Evolutionary conservation across 2,797 vertebrate species (phyloP).

Genomic region (Coilia nasus): DNA sequence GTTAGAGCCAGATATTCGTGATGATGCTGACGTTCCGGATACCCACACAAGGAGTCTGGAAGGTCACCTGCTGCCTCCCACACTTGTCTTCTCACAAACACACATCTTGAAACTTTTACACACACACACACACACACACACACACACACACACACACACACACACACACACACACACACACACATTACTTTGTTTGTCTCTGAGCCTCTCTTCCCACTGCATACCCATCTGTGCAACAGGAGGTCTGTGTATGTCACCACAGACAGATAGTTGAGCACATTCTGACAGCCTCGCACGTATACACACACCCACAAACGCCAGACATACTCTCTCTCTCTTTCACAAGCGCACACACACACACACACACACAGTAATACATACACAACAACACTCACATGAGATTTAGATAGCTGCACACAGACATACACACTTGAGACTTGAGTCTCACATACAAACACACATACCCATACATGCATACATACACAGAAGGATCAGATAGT

Average conservation of each 20-base stretch:
- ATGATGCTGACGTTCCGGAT: conserved; percentile 39
- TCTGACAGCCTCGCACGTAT: neutral
- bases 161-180: neutral
- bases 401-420: too few species aligned
- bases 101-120: neutral
- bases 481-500: too few species aligned
- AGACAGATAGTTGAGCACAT: neutral
- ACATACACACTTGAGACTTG: too few species aligned
- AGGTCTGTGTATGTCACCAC: conserved; percentile 4
- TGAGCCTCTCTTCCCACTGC: neutral
- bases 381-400: neutral
- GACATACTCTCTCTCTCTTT: too few species aligned
- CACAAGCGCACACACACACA: neutral
- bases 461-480: conserved; percentile 27
- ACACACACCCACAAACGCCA: neutral
- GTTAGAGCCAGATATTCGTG: conserved; percentile 43
- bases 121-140: neutral
- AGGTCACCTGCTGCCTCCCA: conserved; percentile 51
- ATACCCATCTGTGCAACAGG: conserved; percentile 18
- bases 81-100: conserved; percentile 29
- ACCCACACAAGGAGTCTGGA: conserved; percentile 47
- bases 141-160: neutral
- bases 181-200: neutral
- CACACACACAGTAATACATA: neutral
- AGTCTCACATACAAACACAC: neutral